These are phyloP conservation scores for Linnaemya tessellans DNA, from an alignment of 2,888 invertebrate genomes.

Conservation along the genomic window DNA sequence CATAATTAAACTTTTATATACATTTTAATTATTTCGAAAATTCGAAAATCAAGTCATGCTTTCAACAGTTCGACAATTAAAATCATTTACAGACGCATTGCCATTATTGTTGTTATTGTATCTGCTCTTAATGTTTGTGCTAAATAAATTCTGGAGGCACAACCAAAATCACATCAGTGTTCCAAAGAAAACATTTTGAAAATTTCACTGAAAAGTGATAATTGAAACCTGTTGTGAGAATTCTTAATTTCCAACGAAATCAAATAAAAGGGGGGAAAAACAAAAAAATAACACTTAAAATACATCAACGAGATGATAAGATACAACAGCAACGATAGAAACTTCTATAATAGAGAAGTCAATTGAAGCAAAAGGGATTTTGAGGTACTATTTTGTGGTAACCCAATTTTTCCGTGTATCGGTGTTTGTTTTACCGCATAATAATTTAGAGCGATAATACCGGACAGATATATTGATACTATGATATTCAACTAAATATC, in stretches of 20 bases:
- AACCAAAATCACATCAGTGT: conserved; percentile 24
- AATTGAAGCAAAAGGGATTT: not conserved
- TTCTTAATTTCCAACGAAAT: conserved; percentile 38
- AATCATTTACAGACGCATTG: conserved; percentile 46
- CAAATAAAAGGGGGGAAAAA: conserved; percentile 28
- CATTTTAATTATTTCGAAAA: conserved; percentile 26
- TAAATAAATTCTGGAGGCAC: conserved; percentile 16
- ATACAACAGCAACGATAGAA: conserved; percentile 18
- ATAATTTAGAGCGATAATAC: too few relatives aligned
- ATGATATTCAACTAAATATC: too few relatives aligned
- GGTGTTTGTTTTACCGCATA: too few relatives aligned
- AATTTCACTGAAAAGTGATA: conserved; percentile 67
- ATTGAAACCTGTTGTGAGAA: conserved; percentile 67
- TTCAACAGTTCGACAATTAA: conserved; percentile 59
- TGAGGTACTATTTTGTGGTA: not conserved
- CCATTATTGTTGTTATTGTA: conserved; percentile 14
- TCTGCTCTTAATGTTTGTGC: conserved; percentile 37
- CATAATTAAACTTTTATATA: conserved; percentile 22
- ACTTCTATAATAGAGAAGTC: not conserved
- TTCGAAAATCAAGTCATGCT: not conserved
- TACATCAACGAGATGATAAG: conserved; percentile 40
- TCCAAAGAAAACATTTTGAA: not conserved
- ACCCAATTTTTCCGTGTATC: not conserved
- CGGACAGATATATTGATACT: too few relatives aligned
- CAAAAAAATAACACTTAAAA: conserved; percentile 39